phyloP scores from a whole-genome alignment of 2,113 vertebrate genomes.

The Nothobranchius furzeri region DNA sequence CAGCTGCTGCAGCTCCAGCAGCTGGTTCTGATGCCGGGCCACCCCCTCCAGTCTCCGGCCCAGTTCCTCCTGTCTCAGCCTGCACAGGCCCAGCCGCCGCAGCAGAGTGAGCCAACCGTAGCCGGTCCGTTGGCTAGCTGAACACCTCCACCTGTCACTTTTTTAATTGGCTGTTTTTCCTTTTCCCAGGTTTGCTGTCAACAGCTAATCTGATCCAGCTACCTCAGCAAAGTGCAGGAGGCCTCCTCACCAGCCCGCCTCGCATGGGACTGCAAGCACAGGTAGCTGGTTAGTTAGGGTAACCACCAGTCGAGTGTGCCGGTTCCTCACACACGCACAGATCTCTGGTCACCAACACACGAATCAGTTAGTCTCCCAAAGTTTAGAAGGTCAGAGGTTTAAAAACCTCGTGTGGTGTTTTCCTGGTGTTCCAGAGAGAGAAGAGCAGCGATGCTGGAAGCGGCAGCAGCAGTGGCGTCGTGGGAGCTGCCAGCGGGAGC shows the following conservation, averaged over 20 bases:
- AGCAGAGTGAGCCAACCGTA: constrained; percentile 76
- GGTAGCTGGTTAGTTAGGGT: constrained; percentile 62
- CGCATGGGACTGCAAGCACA: constrained; percentile 86
- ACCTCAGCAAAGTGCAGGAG: constrained; percentile 91
- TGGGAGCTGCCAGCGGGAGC: constrained; percentile 27
- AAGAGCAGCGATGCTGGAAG: constrained; percentile 69
- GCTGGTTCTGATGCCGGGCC: constrained; percentile 88
- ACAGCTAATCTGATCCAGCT: constrained; percentile 91
- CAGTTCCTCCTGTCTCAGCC: constrained; percentile 89
- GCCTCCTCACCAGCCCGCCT: constrained; percentile 84
- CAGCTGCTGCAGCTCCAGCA: constrained; percentile 91
- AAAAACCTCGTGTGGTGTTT: background rate
- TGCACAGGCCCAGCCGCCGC: constrained; percentile 84
- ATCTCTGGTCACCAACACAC: too few relatives aligned
- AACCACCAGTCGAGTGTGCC: too few relatives aligned
- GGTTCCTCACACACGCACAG: too few relatives aligned
- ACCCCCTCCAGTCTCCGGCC: constrained; percentile 87
- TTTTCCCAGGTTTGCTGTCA: constrained; percentile 83
- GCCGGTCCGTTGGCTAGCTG: background rate
- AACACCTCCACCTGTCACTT: background rate
- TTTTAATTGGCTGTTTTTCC: background rate
- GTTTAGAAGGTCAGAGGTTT: too few relatives aligned
- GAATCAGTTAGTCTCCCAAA: too few relatives aligned
- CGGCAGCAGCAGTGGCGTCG: constrained; percentile 5
- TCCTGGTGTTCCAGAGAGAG: constrained; percentile 75